These are phyloP conservation scores for Babyrousa celebensis DNA, from an alignment of 2,797 vertebrate genomes.

Conservation along the genomic window DNA sequence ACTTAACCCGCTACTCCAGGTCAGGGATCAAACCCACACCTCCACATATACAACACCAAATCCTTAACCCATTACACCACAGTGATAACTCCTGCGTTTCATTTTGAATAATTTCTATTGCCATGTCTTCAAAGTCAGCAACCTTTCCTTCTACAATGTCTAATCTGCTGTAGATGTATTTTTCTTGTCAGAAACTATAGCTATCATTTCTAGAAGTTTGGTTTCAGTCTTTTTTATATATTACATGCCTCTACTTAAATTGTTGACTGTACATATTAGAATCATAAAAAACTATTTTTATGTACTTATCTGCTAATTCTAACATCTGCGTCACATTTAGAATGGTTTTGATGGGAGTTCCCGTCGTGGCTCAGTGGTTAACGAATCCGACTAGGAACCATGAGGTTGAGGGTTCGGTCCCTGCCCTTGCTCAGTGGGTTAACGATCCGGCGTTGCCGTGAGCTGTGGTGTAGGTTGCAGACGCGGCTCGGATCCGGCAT, in stretches of 20 bases:
- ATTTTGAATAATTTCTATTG: neutral
- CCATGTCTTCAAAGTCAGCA: neutral
- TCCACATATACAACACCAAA: too few relatives aligned
- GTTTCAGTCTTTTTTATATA: slow-evolving; percentile 6
- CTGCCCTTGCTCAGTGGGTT: too few relatives aligned
- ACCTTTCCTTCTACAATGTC: neutral
- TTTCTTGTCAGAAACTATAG: neutral
- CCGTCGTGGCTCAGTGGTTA: too few relatives aligned
- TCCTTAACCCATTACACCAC: too few relatives aligned
- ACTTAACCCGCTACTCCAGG: too few relatives aligned
- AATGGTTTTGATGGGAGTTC: neutral
- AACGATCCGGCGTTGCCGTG: too few relatives aligned
- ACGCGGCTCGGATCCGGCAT: too few relatives aligned
- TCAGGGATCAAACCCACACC: too few relatives aligned
- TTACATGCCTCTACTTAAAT: neutral
- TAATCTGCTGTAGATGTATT: neutral
- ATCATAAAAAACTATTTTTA: neutral
- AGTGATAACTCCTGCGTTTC: neutral
- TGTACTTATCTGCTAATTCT: neutral
- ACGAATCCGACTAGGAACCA: too few relatives aligned
- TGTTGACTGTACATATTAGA: neutral
- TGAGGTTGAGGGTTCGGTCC: too few relatives aligned
- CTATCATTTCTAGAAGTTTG: neutral
- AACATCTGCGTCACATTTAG: neutral
- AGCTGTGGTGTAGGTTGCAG: too few relatives aligned